A percentile compares a stretch with the other conserved stretches of the same genome.
These are phyloP conservation scores for Labroides dimidiatus DNA, from an alignment of 2,797 vertebrate genomes.

Conservation along the genomic window DNA sequence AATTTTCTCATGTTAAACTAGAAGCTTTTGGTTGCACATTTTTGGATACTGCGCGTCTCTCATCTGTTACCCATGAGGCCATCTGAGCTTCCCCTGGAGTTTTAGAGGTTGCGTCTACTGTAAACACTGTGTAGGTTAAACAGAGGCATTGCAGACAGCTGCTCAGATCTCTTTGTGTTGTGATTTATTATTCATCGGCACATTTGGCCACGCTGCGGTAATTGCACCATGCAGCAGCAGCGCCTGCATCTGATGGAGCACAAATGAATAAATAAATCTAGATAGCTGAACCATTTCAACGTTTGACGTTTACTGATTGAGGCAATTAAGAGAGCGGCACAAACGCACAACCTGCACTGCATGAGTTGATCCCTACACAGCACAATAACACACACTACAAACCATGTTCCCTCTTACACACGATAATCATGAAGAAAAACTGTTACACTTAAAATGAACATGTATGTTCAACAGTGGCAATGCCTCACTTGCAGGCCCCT, in stretches of 20 bases:
- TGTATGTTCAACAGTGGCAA: background rate
- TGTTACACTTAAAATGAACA: background rate
- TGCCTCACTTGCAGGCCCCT: no score
- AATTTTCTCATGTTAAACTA: constrained; percentile 18
- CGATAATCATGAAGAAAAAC: constrained; percentile 3
- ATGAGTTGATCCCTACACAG: constrained; percentile 20
- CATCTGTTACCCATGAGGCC: constrained; percentile 7
- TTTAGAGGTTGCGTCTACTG: constrained; percentile 20
- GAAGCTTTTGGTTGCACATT: constrained; percentile 3
- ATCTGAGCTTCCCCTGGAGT: constrained; percentile 2
- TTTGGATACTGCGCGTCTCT: background rate
- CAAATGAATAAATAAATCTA: constrained; percentile 79
- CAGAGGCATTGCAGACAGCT: constrained; percentile 46
- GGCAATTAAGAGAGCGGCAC: constrained; percentile 74
- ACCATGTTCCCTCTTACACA: background rate
- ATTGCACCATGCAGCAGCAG: constrained; percentile 68
- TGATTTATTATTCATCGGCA: constrained; percentile 78
- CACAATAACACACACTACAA: constrained; percentile 10
- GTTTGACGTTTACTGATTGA: constrained; percentile 82
- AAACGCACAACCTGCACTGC: constrained; percentile 49
- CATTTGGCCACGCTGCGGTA: constrained; percentile 68
- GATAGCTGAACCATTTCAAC: constrained; percentile 67
- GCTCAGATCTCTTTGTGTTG: constrained; percentile 66
- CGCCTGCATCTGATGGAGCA: constrained; percentile 68
- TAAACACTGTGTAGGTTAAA: constrained; percentile 34